A percentile compares a stretch with the other conserved stretches of the same genome.
phyloP scores from a whole-genome alignment of 2,113 vertebrate genomes.

The Ivindomyrus marchei region DNA sequence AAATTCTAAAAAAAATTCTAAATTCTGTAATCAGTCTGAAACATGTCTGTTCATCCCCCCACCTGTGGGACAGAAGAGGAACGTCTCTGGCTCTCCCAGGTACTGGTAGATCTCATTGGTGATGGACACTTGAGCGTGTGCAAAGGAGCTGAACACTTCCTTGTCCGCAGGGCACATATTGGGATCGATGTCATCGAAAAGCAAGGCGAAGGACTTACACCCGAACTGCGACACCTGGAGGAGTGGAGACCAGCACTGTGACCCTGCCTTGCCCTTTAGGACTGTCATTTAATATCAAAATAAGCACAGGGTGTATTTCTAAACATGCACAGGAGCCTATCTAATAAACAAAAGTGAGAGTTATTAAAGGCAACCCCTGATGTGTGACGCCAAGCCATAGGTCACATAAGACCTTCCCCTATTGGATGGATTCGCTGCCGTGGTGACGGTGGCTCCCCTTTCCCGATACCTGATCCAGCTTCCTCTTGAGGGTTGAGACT shows the following conservation, averaged over 20 bases:
- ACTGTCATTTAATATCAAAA: neutral
- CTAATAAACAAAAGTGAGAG: neutral
- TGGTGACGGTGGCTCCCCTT: neutral
- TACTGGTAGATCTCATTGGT: constrained; percentile 90
- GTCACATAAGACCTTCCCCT: neutral
- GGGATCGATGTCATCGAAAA: constrained; percentile 94
- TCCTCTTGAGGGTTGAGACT: constrained; percentile 80
- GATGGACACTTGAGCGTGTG: constrained; percentile 86
- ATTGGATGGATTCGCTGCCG: neutral
- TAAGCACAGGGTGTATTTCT: neutral
- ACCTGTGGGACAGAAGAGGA: constrained; percentile 98
- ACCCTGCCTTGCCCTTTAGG: neutral
- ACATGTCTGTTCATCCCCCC: neutral
- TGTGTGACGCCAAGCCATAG: neutral
- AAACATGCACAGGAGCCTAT: neutral
- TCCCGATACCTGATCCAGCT: constrained; percentile 75
- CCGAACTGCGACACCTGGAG: constrained; percentile 85
- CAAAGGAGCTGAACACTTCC: constrained; percentile 87
- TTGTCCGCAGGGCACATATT: constrained; percentile 96
- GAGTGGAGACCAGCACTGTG: neutral
- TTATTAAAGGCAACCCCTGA: neutral
- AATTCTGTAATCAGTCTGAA: neutral
- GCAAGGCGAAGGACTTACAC: constrained; percentile 88
- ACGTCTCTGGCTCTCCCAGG: constrained; percentile 78
- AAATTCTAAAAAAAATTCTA: no score